Evolutionary conservation across 2,113 vertebrate species (phyloP), one percentile per base, ranked within the genome.

Genomic region (Passer montanus): DNA sequence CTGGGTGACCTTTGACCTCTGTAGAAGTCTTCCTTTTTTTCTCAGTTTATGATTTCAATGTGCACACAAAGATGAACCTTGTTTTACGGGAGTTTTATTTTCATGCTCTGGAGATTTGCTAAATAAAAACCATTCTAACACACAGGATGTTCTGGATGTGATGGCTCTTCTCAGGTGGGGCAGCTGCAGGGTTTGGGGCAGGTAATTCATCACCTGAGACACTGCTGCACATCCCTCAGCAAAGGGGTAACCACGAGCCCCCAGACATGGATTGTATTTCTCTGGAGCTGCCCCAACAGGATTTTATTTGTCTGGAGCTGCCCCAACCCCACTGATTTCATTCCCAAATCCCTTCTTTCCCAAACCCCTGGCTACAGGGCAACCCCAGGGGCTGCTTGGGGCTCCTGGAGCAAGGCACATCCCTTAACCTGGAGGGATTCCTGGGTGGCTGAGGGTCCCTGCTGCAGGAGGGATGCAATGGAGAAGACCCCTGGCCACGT

Each of bases 21-120:
- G 97, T 97, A 98, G 98, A 98, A 98, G 98, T 98, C 98, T 98
- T 98, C 98, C 98, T 79, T 68, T 98, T 81, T 98, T 89, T 95
- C 97, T 94, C 96, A 90, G 96, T 91, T 95, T 93, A 90, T 16
- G 0, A 81, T 24, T 80, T 83, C 89, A 46, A 2, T 59, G 82
- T 72, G 85, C 97, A 98, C 59, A 75, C 52, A 62, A 53, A 85
- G 59, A 84, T 39, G 83, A 83, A 47, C 82, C 46, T 93, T 79
- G 35, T 84, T 97, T 87, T 87, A 72, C 0, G 9, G 67, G 88
- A 90, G 77, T 90, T 98, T 98, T 94, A 95, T 96, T 98, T 98
- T 97, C 89, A 85, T 30, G 88, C 79, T 95, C 95, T 96, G 97
- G 97, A 97, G 96, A 97, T 98, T 97, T 96, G 97, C 94, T 97